A percentile compares a stretch with the other conserved stretches of the same genome.
phyloP scores from a whole-genome alignment of 2,888 invertebrate species.

The Pemphredon lugubris region DNA sequence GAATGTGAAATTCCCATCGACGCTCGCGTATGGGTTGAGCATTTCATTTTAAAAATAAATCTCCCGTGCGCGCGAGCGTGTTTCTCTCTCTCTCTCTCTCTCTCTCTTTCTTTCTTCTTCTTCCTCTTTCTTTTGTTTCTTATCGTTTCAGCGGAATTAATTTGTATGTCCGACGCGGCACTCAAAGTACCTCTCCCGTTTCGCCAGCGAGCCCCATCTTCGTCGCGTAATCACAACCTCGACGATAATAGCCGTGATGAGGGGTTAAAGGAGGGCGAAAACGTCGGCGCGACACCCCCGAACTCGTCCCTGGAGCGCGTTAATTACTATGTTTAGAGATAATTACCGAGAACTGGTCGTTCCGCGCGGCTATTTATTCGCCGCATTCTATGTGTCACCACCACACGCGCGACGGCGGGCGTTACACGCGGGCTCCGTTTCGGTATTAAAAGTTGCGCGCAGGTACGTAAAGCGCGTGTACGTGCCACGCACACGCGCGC shows the following conservation, averaged over 20 bases:
- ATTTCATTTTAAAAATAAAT: too few relatives aligned
- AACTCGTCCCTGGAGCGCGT: slow-evolving; percentile 61
- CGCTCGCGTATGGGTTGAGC: too few relatives aligned
- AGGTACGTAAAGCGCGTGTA: slow-evolving; percentile 25
- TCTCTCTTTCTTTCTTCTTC: too few relatives aligned
- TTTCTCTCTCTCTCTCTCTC: too few relatives aligned
- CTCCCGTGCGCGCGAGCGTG: too few relatives aligned
- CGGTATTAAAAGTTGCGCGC: slow-evolving; percentile 25
- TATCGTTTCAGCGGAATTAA: slow-evolving; percentile 57
- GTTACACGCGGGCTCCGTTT: slow-evolving; percentile 33
- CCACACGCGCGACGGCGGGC: slow-evolving; percentile 11
- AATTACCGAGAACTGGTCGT: slow-evolving; percentile 61
- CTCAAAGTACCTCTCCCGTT: slow-evolving; percentile 27
- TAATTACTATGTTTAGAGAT: slow-evolving; percentile 74
- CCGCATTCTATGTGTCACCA: slow-evolving; percentile 45
- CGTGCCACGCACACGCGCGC: slow-evolving; percentile 23
- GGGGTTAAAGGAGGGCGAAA: slow-evolving; percentile 65
- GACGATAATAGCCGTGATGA: slow-evolving; percentile 67
- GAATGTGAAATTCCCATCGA: too few relatives aligned
- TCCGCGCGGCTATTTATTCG: slow-evolving; percentile 47
- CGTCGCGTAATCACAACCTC: slow-evolving; percentile 62
- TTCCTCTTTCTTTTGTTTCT: too few relatives aligned
- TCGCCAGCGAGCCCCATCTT: slow-evolving; percentile 11
- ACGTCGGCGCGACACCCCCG: slow-evolving; percentile 66
- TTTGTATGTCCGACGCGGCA: slow-evolving; percentile 45